These are phyloP conservation scores for Lasioglossum leucozonium DNA, from an alignment of 2,888 invertebrate species.

Conservation along the genomic window DNA sequence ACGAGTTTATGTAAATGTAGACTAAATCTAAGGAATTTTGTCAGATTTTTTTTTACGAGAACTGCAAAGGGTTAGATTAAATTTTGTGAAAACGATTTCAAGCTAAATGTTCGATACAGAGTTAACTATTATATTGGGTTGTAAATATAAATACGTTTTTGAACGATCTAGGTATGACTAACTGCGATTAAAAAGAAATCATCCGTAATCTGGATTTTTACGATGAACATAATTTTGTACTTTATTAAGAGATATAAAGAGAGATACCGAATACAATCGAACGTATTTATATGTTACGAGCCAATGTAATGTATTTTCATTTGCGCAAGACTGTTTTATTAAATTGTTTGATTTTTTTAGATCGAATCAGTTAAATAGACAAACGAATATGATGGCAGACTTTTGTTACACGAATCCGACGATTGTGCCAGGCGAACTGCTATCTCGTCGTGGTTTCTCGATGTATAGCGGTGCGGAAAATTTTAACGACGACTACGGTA, in stretches of 20 bases:
- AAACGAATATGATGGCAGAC: conserved; percentile 80
- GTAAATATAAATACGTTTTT: not conserved
- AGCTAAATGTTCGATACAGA: not conserved
- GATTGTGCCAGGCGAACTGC: conserved; percentile 86
- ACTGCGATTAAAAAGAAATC: no score
- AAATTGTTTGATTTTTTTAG: conserved; percentile 63
- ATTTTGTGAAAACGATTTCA: not conserved
- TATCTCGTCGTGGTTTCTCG: conserved; percentile 87
- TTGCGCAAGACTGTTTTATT: not conserved
- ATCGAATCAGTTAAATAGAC: conserved; percentile 78
- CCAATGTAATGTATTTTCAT: not conserved
- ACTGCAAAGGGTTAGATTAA: conserved; percentile 6
- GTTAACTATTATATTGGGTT: conserved; percentile 6
- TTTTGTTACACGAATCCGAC: conserved; percentile 86
- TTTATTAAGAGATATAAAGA: not conserved
- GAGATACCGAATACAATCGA: not conserved
- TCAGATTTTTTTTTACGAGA: no score
- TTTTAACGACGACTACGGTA: conserved; percentile 73
- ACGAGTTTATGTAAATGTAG: not conserved
- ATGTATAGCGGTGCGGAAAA: conserved; percentile 86
- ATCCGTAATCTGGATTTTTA: not conserved
- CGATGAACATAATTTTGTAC: not conserved
- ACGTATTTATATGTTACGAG: not conserved
- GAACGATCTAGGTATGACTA: not conserved
- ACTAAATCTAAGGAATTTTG: not conserved